These are phyloP conservation scores for Dasyprocta punctata DNA, from an alignment of 2,113 vertebrate species.

Conservation along the genomic window DNA sequence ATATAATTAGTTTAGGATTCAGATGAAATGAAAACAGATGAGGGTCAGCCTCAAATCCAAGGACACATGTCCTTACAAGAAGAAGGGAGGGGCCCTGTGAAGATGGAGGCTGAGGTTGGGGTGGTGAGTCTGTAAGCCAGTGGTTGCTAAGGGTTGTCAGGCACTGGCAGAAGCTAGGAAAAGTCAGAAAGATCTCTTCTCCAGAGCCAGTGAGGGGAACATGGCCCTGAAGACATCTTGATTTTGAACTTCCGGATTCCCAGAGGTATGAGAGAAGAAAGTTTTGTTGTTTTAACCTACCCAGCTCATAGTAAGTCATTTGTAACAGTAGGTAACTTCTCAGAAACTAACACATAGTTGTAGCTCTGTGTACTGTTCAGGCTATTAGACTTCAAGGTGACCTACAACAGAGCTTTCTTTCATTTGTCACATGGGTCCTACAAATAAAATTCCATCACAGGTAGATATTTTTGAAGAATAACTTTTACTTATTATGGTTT, in stretches of 20 bases:
- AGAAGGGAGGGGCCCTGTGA: not conserved
- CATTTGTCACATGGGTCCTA: not conserved
- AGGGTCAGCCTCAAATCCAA: not conserved
- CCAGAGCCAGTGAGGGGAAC: not conserved
- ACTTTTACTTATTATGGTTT: not conserved
- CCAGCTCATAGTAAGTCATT: not conserved
- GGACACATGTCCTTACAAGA: not conserved
- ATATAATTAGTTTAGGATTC: not conserved
- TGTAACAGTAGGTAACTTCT: not conserved
- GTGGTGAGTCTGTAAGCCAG: too few species aligned
- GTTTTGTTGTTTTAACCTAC: not conserved
- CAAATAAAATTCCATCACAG: not conserved
- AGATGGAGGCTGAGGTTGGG: not conserved
- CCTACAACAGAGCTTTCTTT: not conserved
- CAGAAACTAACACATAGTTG: not conserved
- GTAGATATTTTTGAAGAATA: not conserved
- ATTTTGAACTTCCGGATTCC: not conserved
- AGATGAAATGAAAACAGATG: not conserved
- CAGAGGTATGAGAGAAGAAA: not conserved
- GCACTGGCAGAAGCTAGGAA: not conserved
- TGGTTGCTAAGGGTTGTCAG: not conserved
- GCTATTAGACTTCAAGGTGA: not conserved
- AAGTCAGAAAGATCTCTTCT: not conserved
- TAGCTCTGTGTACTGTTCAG: not conserved
- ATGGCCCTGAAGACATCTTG: not conserved